Conservation (phyloP, 2,797 vertebrate species). For the Molothrus aeneus region DNA sequence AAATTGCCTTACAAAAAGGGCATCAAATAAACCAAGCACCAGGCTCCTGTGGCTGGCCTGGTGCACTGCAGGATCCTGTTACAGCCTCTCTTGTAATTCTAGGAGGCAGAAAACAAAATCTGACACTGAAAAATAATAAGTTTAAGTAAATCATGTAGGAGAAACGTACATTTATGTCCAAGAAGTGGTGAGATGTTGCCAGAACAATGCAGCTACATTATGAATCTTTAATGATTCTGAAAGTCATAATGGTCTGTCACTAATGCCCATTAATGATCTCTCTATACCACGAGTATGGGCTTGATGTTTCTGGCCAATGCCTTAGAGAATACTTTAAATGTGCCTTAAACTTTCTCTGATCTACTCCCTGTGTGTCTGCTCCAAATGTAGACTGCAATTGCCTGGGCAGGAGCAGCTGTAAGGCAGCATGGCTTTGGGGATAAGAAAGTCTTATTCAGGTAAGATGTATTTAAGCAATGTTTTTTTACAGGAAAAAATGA, state of each 20-base stretch:
- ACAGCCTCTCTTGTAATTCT: slow-evolving; percentile 88
- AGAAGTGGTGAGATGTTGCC: slow-evolving; percentile 79
- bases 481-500: slow-evolving; percentile 35
- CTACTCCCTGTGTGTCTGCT: slow-evolving; percentile 74
- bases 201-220: slow-evolving; percentile 86
- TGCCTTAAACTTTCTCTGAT: slow-evolving; percentile 92
- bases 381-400: slow-evolving; percentile 79
- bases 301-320: slow-evolving; percentile 87
- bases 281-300: slow-evolving; percentile 90
- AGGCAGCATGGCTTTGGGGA: slow-evolving; percentile 89
- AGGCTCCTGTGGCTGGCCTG: slow-evolving; percentile 73
- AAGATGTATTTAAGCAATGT: slow-evolving; percentile 77
- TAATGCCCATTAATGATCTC: slow-evolving; percentile 99
- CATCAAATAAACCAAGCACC: slow-evolving; percentile 55
- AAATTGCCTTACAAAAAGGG: slow-evolving; percentile 51
- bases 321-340: slow-evolving; percentile 91
- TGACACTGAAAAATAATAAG: slow-evolving; percentile 83
- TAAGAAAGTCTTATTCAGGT: slow-evolving; percentile 96
- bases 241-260: slow-evolving; percentile 96
- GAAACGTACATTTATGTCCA: slow-evolving; percentile 76
- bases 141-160: slow-evolving; percentile 80
- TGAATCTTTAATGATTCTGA: slow-evolving; percentile 99
- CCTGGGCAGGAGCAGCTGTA: slow-evolving; percentile 71
- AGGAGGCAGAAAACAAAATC: slow-evolving; percentile 84
- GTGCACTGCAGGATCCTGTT: slow-evolving; percentile 88